phyloP scores from a whole-genome alignment of 2,888 invertebrate genomes.

The Ferrisia virgata region DNA sequence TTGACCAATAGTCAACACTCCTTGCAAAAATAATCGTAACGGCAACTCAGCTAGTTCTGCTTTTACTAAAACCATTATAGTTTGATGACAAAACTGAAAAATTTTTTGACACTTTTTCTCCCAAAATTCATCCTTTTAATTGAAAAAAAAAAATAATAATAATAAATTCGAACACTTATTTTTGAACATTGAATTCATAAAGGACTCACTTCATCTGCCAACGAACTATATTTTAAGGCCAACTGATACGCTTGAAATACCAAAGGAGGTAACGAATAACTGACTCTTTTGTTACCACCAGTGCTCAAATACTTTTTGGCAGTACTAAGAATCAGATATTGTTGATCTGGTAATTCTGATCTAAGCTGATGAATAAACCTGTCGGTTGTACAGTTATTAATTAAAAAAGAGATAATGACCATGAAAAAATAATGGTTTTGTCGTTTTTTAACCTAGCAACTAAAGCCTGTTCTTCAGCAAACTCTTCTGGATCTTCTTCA shows the following conservation, averaged over 20 bases:
- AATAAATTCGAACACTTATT: constrained; percentile 3
- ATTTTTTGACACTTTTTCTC: constrained; percentile 98
- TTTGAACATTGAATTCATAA: neutral
- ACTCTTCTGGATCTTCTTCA: constrained; percentile 86
- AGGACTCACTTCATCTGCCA: constrained; percentile 65
- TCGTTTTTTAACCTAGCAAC: constrained; percentile 64
- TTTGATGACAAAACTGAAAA: constrained; percentile 95
- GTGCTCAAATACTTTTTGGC: constrained; percentile 84
- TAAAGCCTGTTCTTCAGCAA: constrained; percentile 92
- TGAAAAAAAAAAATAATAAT: constrained; percentile 36
- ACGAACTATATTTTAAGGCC: constrained; percentile 76
- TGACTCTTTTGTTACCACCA: constrained; percentile 86
- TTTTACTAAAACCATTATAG: constrained; percentile 89
- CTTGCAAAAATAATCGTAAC: constrained; percentile 89
- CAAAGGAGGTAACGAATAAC: constrained; percentile 88
- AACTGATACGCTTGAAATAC: constrained; percentile 90
- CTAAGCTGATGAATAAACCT: constrained; percentile 80
- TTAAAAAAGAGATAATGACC: too few species aligned
- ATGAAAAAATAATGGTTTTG: too few species aligned
- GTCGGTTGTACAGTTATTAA: constrained; percentile 43
- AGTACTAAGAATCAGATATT: constrained; percentile 83
- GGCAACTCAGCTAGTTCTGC: constrained; percentile 93
- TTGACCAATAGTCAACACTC: constrained; percentile 87
- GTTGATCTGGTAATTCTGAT: constrained; percentile 77
- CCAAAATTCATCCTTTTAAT: constrained; percentile 86